Conservation (phyloP, 2,797 vertebrate genomes). For the Leucoraja ocellata region DNA sequence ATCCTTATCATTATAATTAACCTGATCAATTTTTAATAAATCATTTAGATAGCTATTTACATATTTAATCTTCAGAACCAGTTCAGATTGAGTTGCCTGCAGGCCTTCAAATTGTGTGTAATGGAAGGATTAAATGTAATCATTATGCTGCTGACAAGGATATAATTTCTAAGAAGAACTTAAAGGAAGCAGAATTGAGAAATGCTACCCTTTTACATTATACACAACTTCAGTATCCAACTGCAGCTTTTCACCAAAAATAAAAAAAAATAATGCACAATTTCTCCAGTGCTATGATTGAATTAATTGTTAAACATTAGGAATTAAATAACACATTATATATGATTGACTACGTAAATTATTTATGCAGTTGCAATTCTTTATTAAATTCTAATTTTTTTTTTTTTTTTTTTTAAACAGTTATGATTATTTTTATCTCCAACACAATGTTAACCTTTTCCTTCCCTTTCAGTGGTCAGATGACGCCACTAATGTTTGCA, state of each 20-base stretch:
- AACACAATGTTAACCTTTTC: background rate
- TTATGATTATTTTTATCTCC: background rate
- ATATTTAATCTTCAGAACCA: background rate
- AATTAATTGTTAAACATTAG: background rate
- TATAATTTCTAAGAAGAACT: background rate
- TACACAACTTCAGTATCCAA: background rate
- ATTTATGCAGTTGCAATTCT: background rate
- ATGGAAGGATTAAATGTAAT: background rate
- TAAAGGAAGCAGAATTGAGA: background rate
- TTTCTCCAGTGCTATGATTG: background rate
- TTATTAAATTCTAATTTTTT: background rate
- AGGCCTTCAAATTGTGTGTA: background rate
- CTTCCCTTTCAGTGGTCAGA: constrained; percentile 60
- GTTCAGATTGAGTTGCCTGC: background rate
- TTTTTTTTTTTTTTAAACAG: background rate
- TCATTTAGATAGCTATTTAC: background rate
- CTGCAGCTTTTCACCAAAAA: background rate
- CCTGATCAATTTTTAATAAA: background rate
- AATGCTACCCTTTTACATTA: no score
- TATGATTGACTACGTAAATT: background rate
- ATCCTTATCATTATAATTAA: background rate
- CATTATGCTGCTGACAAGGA: background rate
- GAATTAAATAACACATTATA: background rate
- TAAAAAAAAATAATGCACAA: background rate
- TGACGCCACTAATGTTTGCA: constrained; percentile 81